Evolutionary conservation across 2,113 vertebrate species (phyloP), one percentile per base, ranked within the genome.

Genomic region (Alligator mississippiensis): DNA sequence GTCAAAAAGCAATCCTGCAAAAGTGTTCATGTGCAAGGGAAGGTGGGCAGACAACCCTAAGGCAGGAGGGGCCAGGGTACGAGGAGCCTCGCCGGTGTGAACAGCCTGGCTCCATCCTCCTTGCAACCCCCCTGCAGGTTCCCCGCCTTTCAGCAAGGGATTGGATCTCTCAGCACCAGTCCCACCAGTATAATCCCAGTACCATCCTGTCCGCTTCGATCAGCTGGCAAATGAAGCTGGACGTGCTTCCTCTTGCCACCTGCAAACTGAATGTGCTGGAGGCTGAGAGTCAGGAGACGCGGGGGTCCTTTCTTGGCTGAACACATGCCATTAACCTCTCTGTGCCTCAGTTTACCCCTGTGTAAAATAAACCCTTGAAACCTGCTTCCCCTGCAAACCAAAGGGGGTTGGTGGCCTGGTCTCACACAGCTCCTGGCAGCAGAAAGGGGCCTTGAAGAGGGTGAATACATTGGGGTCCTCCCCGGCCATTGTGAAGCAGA

Each of bases 21-120:
- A n/a, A 76, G 59, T 59, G 72, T 64, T 93, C 55, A 75, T 64
- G 22, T 34, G 72, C 59, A 86, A 84, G 47, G 27, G 85, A 94
- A 59, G 12, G 34, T 12, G 60, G 17, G 62, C 63, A 85, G 15
- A 85, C 87, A 59, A 28, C n/a, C 3, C 47, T 47, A 47, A 72
- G 21, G 30, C 21, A 72, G 6, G 3, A 7, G 24, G 21, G 68
- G 11, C 70, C 6, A 34, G 13, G 47, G 47, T 47, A 8, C 47
- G 47, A 47, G 47, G 47, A 47, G 47, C 47, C 47, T 9, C 47
- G 7, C 47, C 47, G 9, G 47, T 9, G 47, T 47, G 47, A 47
- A 47, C 47, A 47, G 47, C 47, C 47, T 47, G 47, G 47, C 47
- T 47, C 47, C 47, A 47, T 47, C 47, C 47, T 47, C 47, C 7